Conservation (phyloP, 2,797 vertebrate species). For the Lutjanus campechanus region DNA sequence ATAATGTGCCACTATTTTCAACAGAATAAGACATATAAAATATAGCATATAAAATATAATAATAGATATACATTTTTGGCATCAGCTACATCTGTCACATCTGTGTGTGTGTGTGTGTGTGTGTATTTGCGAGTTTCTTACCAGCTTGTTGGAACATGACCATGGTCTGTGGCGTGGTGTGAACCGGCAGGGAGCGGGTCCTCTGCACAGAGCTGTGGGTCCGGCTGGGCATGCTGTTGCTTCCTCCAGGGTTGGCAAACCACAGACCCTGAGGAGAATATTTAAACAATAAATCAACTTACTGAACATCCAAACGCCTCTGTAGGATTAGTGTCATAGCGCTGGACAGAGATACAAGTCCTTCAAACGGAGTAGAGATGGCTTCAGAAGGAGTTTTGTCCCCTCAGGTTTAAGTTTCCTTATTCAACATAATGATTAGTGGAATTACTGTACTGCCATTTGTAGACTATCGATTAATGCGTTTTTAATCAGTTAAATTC, state of each 20-base stretch:
- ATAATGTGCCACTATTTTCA: too few species aligned
- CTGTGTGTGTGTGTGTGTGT: too few species aligned
- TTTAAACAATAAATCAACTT: neutral
- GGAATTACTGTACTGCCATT: too few species aligned
- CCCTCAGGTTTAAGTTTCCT: too few species aligned
- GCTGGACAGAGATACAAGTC: too few species aligned
- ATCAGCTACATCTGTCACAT: neutral
- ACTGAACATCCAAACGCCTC: neutral
- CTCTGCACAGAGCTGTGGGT: constrained; percentile 97
- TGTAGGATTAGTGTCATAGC: neutral
- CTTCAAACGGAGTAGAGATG: too few species aligned
- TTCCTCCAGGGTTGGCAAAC: constrained; percentile 98
- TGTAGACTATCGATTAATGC: too few species aligned
- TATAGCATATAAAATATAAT: neutral
- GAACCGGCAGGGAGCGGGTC: constrained; percentile 96
- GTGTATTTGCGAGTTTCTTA: constrained; percentile 68
- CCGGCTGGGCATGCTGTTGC: constrained; percentile 97
- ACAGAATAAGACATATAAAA: neutral
- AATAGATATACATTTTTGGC: neutral
- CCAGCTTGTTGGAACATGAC: constrained; percentile 96
- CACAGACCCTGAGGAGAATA: constrained; percentile 90
- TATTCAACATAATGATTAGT: too few species aligned
- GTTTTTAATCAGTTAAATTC: too few species aligned
- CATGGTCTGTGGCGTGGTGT: constrained; percentile 95
- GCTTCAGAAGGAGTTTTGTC: too few species aligned